Evolutionary conservation across 1,140 invertebrate genomes (phyloP), one percentile per base, ranked within the genome.

Genomic region (Luehdorfia chinensis): DNA sequence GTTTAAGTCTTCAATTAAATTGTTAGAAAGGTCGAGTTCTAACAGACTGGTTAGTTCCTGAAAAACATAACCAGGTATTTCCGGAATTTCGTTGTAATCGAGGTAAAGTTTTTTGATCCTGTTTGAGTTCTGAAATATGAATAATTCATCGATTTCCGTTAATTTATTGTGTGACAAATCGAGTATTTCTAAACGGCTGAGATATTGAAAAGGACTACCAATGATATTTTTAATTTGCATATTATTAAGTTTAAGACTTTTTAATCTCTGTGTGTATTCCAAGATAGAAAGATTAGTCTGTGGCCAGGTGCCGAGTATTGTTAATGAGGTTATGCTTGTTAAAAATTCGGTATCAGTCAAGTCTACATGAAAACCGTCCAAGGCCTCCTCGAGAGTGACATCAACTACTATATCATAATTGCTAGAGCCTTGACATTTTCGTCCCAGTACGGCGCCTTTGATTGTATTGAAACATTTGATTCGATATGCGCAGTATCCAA

Each of bases 21-120:
- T 84, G 47, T 75, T 16, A 1, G 77, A 84, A 1, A 85, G 61
- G 51, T 85, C 79, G 2, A 85, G 60, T 50, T 78, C 75, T 8
- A 55, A 34, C 4, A 85, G 54, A 6, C 65, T 73, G 0, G 59
- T 58, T 0, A 84, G 53, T 23, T 76, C 68, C 25, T 50, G 58
- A 34, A 84, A 84, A 1, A 66, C 62, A 41, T 69, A 50, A 1
- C 47, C 59, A 6, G 74, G 62, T 18, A 85, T 34, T 9, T 68
- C 47, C 12, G 53, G 36, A 7, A 85, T 72, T 0, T 19, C 31
- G 28, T 85, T 85, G 28, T 68, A 27, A 2, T 79, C 62, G 0
- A 85, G 46, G 11, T 58, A 61, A 8, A 85, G 30, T 18, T 41
- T 64, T 15, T 45, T 66, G 8, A 85, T 47, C 48, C 57, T 77